A percentile compares a stretch with the other conserved stretches of the same genome.
phyloP scores from a whole-genome alignment of 2,888 invertebrate species.

The Pristionchus arcanus region DNA sequence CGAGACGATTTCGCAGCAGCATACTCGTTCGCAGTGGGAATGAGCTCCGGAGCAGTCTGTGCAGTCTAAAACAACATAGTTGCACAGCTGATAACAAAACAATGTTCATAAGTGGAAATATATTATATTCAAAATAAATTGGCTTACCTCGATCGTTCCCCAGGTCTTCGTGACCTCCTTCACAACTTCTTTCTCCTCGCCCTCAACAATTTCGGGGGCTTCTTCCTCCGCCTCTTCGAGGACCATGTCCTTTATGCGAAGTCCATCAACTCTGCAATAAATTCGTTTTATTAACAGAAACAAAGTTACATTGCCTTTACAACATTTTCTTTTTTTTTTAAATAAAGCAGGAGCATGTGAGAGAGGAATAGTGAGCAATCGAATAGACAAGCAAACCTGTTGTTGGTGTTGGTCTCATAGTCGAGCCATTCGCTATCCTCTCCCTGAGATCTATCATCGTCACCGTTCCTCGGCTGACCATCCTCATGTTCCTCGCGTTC shows the following conservation, averaged over 20 bases:
- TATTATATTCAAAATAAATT: background rate
- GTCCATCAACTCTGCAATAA: slow-evolving; percentile 64
- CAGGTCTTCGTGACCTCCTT: slow-evolving; percentile 55
- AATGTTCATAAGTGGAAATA: background rate
- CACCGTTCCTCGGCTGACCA: slow-evolving; percentile 46
- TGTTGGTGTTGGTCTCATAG: slow-evolving; percentile 58
- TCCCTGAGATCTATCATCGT: slow-evolving; percentile 58
- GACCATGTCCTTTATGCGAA: slow-evolving; percentile 71
- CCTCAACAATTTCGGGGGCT: slow-evolving; percentile 61
- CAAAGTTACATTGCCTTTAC: background rate
- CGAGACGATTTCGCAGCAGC: slow-evolving; percentile 47
- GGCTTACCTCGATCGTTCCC: slow-evolving; percentile 46
- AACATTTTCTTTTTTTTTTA: too few relatives aligned
- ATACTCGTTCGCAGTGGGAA: slow-evolving; percentile 49
- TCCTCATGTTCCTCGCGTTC: slow-evolving; percentile 58
- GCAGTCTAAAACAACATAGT: background rate
- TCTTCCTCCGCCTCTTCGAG: slow-evolving; percentile 63
- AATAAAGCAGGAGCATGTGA: too few relatives aligned
- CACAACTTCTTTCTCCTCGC: slow-evolving; percentile 62
- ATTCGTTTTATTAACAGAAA: background rate
- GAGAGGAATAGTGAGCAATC: too few relatives aligned
- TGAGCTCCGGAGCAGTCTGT: slow-evolving; percentile 53
- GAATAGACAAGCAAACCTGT: slow-evolving; percentile 9
- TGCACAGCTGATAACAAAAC: too few relatives aligned
- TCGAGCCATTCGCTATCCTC: slow-evolving; percentile 71